Evolutionary conservation across 2,797 vertebrate species (phyloP), one percentile per base, ranked within the genome.

Genomic region (Myripristis murdjan): DNA sequence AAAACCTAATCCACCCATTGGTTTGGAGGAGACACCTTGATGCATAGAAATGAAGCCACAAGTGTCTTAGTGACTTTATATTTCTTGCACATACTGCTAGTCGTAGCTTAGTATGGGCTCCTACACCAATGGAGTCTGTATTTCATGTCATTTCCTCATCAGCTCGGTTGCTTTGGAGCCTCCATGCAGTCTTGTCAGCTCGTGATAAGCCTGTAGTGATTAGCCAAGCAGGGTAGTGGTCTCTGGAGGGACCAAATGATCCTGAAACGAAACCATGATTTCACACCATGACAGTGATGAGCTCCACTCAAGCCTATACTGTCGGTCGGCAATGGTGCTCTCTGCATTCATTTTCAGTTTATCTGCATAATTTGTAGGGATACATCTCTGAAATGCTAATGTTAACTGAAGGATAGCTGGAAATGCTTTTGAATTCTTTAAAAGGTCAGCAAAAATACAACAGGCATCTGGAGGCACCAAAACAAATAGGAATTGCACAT

Each of bases 381-480:
- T 47, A 16, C 26, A 16, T 47, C 18, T 56, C 31, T 51, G 44
- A 70, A 73, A 73, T 82, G 70, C 52, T 68, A 70, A 82, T 75
- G 58, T 64, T 53, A 44, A 31, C 59, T 33, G 44, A 43, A 56
- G 64, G 14, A 70, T 54, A 20, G 54, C 43, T 11, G 58, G 60
- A 54, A 70, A 58, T 56, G 66, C 55, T 33, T 73, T 43, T 55
- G 35, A 66, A 52, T 74, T 63, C 23, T 74, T 70, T 15, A 64
- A 75, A 87, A 78, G 70, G 81, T 80, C 78, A 74, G 67, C 57
- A 55, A 26, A 80, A 82, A 63, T 54, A 82, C 53, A 72, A 78
- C 63, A 65, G 58, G 22, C 64, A 22, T 31, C 37, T 46, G 35
- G 58, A 56, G 11, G 18, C 46, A 55, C 52, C n/a, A 22, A 2